Conservation (phyloP, 2,797 vertebrate genomes). For the Lerista edwardsae region DNA sequence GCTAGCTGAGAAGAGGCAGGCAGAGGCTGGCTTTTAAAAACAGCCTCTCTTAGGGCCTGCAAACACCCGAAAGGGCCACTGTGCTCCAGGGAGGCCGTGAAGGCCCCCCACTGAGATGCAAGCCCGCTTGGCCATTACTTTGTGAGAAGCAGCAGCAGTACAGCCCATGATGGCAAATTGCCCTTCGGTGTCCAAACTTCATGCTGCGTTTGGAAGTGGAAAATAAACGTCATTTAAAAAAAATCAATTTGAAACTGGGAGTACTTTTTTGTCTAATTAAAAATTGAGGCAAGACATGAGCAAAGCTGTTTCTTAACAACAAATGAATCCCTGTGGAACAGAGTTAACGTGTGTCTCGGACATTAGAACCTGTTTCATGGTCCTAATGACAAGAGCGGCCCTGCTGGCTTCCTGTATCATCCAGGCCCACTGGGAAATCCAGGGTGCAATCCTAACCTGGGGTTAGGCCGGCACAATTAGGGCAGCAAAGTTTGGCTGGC, state of each 20-base stretch:
- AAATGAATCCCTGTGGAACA: neutral
- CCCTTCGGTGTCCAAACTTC: neutral
- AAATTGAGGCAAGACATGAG: neutral
- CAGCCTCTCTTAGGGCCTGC: neutral
- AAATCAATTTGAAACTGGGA: neutral
- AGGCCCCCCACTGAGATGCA: neutral
- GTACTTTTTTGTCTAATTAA: neutral
- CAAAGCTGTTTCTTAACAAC: neutral
- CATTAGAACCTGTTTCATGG: neutral
- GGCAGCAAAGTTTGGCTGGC: too few relatives aligned
- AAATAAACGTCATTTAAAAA: neutral
- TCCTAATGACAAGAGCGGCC: neutral
- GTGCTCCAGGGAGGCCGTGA: neutral
- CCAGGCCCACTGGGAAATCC: too few relatives aligned
- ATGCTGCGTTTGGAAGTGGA: neutral
- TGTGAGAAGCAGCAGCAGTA: neutral
- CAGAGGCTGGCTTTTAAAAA: neutral
- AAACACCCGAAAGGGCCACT: neutral
- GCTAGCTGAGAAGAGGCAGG: neutral
- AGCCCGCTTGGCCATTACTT: fast-evolving
- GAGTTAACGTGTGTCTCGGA: too few relatives aligned
- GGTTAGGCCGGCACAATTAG: too few relatives aligned
- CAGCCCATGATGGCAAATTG: neutral
- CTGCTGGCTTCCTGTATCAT: neutral
- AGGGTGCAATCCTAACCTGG: too few relatives aligned